A percentile compares a stretch with the other conserved stretches of the same genome.
Evolutionary conservation across 1,140 invertebrate genomes (phyloP).

Genomic region (Drosophila gunungcola): DNA sequence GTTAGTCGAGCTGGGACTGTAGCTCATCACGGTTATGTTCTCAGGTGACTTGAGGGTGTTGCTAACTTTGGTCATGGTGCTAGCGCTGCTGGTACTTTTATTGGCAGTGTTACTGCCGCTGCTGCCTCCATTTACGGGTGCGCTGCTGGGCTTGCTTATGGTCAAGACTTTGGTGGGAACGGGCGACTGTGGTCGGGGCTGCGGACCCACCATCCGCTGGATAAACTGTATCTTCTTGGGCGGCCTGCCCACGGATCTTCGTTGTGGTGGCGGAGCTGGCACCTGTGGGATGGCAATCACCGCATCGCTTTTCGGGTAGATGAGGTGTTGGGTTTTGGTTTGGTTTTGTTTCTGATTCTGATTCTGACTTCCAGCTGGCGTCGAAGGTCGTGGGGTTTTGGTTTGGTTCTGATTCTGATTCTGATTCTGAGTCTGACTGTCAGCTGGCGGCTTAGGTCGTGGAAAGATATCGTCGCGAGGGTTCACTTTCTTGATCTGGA

Average conservation of each 20-base stretch:
- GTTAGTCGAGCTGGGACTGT: slow-evolving; percentile 1
- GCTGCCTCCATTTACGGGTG: not conserved
- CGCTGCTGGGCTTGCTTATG: not conserved
- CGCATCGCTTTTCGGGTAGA: not conserved
- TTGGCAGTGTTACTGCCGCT: not conserved
- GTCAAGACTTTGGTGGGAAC: not conserved
- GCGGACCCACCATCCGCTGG: not conserved
- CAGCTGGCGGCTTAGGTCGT: slow-evolving; percentile 1
- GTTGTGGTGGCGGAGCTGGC: not conserved
- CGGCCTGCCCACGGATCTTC: slow-evolving; percentile 7
- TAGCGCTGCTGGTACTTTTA: not conserved
- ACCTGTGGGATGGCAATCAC: no score
- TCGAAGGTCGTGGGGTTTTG: slow-evolving; percentile 13
- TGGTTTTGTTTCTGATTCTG: not conserved
- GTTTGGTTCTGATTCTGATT: not conserved
- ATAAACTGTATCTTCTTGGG: not conserved
- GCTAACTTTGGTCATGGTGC: not conserved
- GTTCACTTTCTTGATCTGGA: not conserved
- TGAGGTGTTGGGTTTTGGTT: not conserved
- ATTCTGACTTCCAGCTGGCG: not conserved
- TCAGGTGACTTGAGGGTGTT: slow-evolving; percentile 6
- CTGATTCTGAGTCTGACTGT: not conserved
- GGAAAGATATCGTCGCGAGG: slow-evolving; percentile 51
- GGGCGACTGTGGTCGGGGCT: not conserved
- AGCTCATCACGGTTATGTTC: slow-evolving; percentile 7